A percentile compares a stretch with the other conserved stretches of the same genome.
Conservation (phyloP, 2,113 vertebrate species). For the Hydrochoerus hydrochaeris region DNA sequence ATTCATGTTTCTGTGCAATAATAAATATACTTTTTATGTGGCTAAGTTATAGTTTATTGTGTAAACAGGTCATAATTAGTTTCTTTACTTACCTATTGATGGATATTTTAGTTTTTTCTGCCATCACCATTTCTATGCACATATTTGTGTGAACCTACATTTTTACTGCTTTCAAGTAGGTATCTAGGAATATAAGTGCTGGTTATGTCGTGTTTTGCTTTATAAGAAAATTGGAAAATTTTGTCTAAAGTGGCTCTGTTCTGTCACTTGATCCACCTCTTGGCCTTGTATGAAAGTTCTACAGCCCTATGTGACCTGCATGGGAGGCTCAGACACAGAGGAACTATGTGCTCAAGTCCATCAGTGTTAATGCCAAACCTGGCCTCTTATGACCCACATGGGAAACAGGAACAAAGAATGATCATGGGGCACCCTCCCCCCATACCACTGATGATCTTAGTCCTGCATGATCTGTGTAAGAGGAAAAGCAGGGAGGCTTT, state of each 20-base stretch:
- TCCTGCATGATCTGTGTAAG: no score
- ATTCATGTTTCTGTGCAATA: not conserved
- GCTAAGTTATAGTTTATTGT: not conserved
- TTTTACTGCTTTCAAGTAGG: not conserved
- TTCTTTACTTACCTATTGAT: not conserved
- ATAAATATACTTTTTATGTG: not conserved
- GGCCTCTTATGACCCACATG: not conserved
- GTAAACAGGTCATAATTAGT: not conserved
- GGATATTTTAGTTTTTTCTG: constrained; percentile 4
- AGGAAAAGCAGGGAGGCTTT: no score
- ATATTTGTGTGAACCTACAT: not conserved
- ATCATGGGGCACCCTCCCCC: no score
- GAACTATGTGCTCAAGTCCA: not conserved
- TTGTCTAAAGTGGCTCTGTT: not conserved
- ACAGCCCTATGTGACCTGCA: not conserved
- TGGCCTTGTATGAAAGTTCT: not conserved
- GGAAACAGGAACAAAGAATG: no score
- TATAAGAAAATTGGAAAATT: not conserved
- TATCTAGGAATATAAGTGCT: not conserved
- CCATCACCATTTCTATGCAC: not conserved
- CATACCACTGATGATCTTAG: no score
- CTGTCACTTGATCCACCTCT: not conserved
- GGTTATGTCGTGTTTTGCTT: not conserved
- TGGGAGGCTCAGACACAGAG: not conserved
- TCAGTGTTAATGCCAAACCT: not conserved